These are phyloP conservation scores for Crotalus helleri DNA, from an alignment of 2,113 vertebrate species.

Conservation along the genomic window DNA sequence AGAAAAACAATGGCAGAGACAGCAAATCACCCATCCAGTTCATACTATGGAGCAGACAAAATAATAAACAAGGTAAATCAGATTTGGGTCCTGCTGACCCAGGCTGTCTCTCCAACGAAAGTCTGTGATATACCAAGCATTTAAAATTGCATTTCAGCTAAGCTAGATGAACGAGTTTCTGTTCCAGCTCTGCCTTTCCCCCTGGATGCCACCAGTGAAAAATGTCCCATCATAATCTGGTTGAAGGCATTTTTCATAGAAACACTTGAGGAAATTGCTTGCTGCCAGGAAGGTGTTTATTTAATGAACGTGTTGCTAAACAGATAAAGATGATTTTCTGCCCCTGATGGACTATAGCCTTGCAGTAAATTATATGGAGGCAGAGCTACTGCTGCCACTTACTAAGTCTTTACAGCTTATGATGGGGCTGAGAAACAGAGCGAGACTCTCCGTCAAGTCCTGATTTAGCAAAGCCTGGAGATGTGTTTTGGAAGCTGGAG, in stretches of 20 bases:
- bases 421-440: neutral
- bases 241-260: slow-evolving; percentile 34
- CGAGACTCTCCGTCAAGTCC: neutral
- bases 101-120: slow-evolving; percentile 12
- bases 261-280: slow-evolving; percentile 33
- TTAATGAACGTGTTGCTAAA: slow-evolving; percentile 38
- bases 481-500: neutral
- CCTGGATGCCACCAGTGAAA: slow-evolving; percentile 24
- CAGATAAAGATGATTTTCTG: slow-evolving; percentile 38
- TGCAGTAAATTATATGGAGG: slow-evolving; percentile 24
- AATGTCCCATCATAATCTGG: slow-evolving; percentile 30
- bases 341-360: slow-evolving; percentile 32
- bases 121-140: slow-evolving; percentile 26
- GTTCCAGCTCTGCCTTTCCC: slow-evolving; percentile 18
- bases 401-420: slow-evolving; percentile 1
- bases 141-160: slow-evolving; percentile 23
- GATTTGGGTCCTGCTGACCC: slow-evolving; percentile 30
- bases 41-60: slow-evolving; percentile 14
- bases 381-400: slow-evolving; percentile 15
- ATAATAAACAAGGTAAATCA: slow-evolving; percentile 35
- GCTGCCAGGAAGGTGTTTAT: slow-evolving; percentile 33
- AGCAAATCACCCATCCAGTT: neutral
- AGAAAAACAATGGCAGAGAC: neutral
- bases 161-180: slow-evolving; percentile 26
- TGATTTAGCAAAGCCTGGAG: neutral